Evolutionary conservation across 2,797 vertebrate species (phyloP).

Genomic region (Macroramphosus scolopax): DNA sequence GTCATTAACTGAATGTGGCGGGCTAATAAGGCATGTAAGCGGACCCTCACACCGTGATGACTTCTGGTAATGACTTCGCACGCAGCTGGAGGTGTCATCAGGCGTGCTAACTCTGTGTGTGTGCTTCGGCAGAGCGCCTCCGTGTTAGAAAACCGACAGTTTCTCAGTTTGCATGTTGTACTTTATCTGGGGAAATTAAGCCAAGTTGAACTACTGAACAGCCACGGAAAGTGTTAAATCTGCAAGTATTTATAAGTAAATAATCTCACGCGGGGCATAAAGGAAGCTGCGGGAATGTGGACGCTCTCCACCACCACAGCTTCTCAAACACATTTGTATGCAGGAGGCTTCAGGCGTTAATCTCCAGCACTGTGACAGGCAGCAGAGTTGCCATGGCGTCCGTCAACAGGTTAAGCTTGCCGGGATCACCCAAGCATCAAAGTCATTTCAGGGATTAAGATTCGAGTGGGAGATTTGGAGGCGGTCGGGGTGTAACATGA

Average conservation of each 20-base stretch:
- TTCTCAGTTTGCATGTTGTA: no score
- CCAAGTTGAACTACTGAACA: no score
- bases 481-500: no score
- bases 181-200: no score
- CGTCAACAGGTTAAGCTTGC: conserved; percentile 48
- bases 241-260: no score
- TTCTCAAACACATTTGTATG: conserved; percentile 38
- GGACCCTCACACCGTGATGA: conserved; percentile 29
- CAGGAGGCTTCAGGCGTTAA: conserved; percentile 30
- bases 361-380: conserved; percentile 41
- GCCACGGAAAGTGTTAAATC: no score
- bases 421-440: conserved; percentile 48
- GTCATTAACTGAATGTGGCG: conserved; percentile 18
- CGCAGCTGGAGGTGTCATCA: conserved; percentile 49
- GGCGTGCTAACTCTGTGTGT: no score
- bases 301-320: conserved; percentile 10
- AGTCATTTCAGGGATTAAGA: conserved; percentile 50
- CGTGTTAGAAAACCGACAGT: no score
- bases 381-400: conserved; percentile 39
- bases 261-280: no score
- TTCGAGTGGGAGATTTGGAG: no score
- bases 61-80: conserved; percentile 46
- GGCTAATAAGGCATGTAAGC: conserved; percentile 48
- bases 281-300: no score
- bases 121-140: no score